Base-by-base conservation (phyloP, 2,888 invertebrate species). In the Hartigia nigra region DNA sequence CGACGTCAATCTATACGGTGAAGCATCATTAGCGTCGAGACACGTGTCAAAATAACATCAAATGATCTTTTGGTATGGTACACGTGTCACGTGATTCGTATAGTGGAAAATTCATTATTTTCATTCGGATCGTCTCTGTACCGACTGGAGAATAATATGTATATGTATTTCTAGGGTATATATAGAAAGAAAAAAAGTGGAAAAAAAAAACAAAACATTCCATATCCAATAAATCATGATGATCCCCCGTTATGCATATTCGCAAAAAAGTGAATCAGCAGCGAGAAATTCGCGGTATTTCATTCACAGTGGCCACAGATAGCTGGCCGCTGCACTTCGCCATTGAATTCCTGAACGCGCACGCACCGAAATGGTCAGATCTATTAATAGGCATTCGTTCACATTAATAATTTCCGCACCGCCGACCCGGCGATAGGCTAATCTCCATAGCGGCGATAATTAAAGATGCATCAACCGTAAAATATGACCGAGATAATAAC, bases 351-450 rank as follows among this genome's bases (percentile, higher is more conserved):
- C 35, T 70, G 55, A 55, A 55, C 55, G 55, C 55, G 23, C 55
- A 23, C 55, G 23, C 55, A 55, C 76, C 76, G 69, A 76, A 69
- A 32, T 35, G 76, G 69, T 75, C 37, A 75, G 35, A 31, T 31
- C 36, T 75, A 75, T 75, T 75, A 75, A 75, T 75, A 39, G 75
- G 23, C 75, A 31, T 36, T 75, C 72, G 72, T 72, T 72, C 72
- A 9, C 72, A 34, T 34, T 12, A 34, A 72, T 72, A 72, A 72
- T 32, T 72, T 72, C 72, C 72, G 72, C 32, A 31, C 12, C 32
- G 72, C 23, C 14, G 39, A 3, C 55, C 23, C 23, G 31, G 31
- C 31, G 72, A 72, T 72, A 72, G 12, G 72, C 12, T 72, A 31
- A 72, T 72, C 72, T 31, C 31, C 32, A 32, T 55, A 55, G 55